Conservation (phyloP, 2,113 vertebrate species). For the Otis tarda region DNA sequence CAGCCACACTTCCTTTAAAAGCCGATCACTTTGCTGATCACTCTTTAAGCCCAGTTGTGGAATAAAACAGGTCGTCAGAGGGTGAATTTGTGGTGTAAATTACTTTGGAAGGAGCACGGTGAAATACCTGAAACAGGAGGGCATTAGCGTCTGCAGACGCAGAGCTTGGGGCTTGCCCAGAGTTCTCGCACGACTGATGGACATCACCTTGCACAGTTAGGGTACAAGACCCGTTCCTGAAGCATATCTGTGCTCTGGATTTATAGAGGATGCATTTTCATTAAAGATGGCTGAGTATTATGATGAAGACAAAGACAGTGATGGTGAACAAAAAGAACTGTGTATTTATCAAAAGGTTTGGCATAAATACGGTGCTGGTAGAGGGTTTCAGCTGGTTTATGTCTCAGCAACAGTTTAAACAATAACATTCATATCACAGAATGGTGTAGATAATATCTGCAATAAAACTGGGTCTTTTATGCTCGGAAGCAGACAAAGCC, state of each 20-base stretch:
- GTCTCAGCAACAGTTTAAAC: slow-evolving; percentile 67
- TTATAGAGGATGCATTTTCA: slow-evolving; percentile 34
- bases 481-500: slow-evolving; percentile 69
- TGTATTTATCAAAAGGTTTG: slow-evolving; percentile 59
- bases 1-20: not conserved
- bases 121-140: not conserved
- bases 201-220: not conserved
- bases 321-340: slow-evolving; percentile 33
- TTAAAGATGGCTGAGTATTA: slow-evolving; percentile 58
- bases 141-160: not conserved
- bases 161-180: not conserved
- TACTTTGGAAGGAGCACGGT: not conserved
- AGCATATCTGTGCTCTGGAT: not conserved
- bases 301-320: slow-evolving; percentile 59
- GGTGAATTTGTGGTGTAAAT: not conserved
- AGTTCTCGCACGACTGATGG: not conserved
- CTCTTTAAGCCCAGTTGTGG: not conserved
- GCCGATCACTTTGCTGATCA: not conserved
- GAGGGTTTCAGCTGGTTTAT: slow-evolving; percentile 60
- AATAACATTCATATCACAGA: slow-evolving; percentile 72
- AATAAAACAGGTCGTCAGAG: not conserved
- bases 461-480: slow-evolving; percentile 68
- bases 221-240: not conserved
- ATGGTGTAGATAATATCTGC: slow-evolving; percentile 72
- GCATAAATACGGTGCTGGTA: slow-evolving; percentile 43